These are phyloP conservation scores for Accipiter virgatus DNA, from an alignment of 2,113 vertebrate genomes.

Conservation along the genomic window DNA sequence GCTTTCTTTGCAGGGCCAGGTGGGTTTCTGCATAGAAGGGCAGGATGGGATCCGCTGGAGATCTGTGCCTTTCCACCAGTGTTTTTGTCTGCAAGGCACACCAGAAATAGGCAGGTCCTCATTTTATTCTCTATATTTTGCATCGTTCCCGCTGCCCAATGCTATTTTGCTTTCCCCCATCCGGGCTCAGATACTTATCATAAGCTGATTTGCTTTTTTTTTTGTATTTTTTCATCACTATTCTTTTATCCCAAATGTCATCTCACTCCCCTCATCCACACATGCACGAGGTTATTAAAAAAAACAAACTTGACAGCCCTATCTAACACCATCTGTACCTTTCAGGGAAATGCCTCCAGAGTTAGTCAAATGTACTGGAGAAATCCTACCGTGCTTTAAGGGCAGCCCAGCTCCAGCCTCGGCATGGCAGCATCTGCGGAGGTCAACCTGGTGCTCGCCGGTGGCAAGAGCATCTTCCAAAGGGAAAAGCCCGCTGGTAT, in stretches of 20 bases:
- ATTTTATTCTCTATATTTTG: background rate
- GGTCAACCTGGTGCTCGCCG: background rate
- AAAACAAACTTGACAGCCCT: background rate
- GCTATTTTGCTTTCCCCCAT: background rate
- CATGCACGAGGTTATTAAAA: background rate
- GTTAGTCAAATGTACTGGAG: background rate
- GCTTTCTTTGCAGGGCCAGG: background rate
- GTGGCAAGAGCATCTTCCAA: background rate
- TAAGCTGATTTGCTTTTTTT: background rate
- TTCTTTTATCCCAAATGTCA: background rate
- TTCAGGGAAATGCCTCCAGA: background rate
- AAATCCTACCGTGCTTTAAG: background rate
- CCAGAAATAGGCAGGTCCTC: background rate
- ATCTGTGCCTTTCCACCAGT: background rate
- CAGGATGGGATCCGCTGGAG: background rate
- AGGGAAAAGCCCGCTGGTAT: background rate
- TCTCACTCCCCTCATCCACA: background rate
- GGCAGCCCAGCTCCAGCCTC: background rate
- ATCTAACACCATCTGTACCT: too few relatives aligned
- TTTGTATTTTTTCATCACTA: background rate
- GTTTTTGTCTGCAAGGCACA: background rate
- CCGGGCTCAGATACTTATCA: background rate
- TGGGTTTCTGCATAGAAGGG: background rate
- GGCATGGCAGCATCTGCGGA: background rate
- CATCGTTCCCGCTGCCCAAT: background rate